phyloP scores from a whole-genome alignment of 2,797 vertebrate genomes.

The Oreochromis mossambicus region DNA sequence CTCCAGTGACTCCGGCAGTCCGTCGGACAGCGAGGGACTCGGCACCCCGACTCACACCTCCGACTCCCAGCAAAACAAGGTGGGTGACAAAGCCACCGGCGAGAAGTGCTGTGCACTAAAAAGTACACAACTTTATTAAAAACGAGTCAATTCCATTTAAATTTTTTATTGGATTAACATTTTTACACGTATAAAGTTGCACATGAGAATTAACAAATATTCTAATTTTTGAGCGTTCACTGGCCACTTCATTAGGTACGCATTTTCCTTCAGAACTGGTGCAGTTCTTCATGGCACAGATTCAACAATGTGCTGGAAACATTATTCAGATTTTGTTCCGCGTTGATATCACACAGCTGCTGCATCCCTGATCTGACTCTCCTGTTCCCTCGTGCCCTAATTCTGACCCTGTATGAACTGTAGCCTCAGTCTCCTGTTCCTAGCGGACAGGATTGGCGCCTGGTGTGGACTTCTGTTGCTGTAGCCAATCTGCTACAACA shows the following conservation, averaged over 20 bases:
- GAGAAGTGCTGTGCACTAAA: background rate
- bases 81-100: slow-evolving; percentile 19
- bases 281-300: background rate
- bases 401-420: background rate
- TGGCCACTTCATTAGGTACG: background rate
- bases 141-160: background rate
- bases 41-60: slow-evolving; percentile 73
- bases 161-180: background rate
- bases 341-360: background rate
- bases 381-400: background rate
- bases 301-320: background rate
- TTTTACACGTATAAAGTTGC: background rate
- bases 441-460: background rate
- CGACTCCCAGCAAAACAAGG: slow-evolving; percentile 84
- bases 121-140: background rate
- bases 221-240: background rate
- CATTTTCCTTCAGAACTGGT: background rate
- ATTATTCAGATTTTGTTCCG: background rate
- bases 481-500: background rate
- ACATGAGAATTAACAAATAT: background rate
- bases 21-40: slow-evolving; percentile 79
- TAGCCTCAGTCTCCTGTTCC: background rate
- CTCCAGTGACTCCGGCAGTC: slow-evolving; percentile 86
- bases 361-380: background rate
- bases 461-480: background rate